Evolutionary conservation across 2,113 vertebrate species (phyloP).

Genomic region (Odobenus rosmarus): DNA sequence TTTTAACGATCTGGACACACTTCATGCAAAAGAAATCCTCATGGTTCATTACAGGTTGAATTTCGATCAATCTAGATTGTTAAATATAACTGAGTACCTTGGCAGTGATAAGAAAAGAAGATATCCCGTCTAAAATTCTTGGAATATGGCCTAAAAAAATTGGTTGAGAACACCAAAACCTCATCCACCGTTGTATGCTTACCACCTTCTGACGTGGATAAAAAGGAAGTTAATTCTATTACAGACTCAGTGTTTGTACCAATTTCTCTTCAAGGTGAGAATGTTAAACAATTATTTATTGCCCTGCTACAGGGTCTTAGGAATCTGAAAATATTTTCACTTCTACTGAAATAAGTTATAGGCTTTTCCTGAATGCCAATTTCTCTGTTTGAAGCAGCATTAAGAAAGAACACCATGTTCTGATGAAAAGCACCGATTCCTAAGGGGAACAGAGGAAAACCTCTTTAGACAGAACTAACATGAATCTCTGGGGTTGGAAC

Average conservation of each 20-base stretch:
- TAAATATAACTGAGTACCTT: conserved; percentile 51
- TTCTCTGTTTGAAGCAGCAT: conserved; percentile 55
- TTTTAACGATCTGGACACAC: neutral
- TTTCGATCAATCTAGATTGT: conserved; percentile 29
- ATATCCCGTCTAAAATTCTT: conserved; percentile 4
- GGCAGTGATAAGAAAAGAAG: neutral
- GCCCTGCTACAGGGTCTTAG: neutral
- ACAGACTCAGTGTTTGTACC: neutral
- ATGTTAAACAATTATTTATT: conserved; percentile 65
- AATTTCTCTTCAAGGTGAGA: conserved; percentile 53
- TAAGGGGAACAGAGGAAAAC: neutral
- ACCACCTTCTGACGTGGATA: conserved; percentile 27
- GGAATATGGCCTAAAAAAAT: neutral
- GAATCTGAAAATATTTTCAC: conserved; percentile 52
- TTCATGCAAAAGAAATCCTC: conserved; percentile 5
- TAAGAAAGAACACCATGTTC: conserved; percentile 26
- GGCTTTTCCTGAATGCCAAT: conserved; percentile 36
- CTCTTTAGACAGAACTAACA: neutral
- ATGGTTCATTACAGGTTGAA: conserved; percentile 1
- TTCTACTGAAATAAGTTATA: conserved; percentile 47
- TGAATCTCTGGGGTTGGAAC: neutral
- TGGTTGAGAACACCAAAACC: conserved; percentile 2
- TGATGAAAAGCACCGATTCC: conserved; percentile 11
- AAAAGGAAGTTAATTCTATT: conserved; percentile 50
- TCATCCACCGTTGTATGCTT: neutral